Evolutionary conservation across 2,797 vertebrate species (phyloP), one percentile per base, ranked within the genome.

Genomic region (Microchirus variegatus): DNA sequence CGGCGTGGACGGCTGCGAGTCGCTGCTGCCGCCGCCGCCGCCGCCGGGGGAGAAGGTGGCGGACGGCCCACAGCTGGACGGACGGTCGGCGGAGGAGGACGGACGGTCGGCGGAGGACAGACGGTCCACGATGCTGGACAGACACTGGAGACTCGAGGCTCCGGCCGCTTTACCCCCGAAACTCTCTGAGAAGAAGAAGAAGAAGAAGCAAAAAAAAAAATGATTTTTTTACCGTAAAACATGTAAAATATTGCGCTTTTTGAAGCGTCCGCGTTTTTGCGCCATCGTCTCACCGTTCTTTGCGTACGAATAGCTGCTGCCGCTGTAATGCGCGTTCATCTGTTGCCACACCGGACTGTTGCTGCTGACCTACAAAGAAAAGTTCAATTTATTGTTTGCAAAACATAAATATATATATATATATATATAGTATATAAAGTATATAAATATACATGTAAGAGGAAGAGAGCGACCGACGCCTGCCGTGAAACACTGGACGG

Each of bases 111-210:
- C 90, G 0, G 93, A 93, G 59, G 95, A 94, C 78, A 99, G 95
- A 0, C 97, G 93, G 80, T 99, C 97, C 90, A 99, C 97, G 69
- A 99, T 99, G 86, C 95, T 99, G 90, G 96, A 97, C 67, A 99
- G 92, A 81, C 96, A 99, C 87, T 96, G 93, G 85, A 99, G 89
- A 76, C 97, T 99, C 83, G 96, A 96, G n/a, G 95, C 89, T 14
- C 94, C 86, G 11, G 85, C 80, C 11, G 83, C 70, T 81, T 93
- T 95, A 10, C 93, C 93, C 26, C 79, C 67, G 48, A 83, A 10
- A 31, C 86, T 87, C 2, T 89, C 96, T 97, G 84, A 40, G 5
- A 9, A 38, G 26, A 17, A 1, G 1, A 57, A 58, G 15, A 53
- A 19, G 37, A 38, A 5, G 11, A 38, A 38, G 10, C 3, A 38